Evolutionary conservation across 2,113 vertebrate genomes (phyloP), one percentile per base, ranked within the genome.

Genomic region (Cichladusa arquata): DNA sequence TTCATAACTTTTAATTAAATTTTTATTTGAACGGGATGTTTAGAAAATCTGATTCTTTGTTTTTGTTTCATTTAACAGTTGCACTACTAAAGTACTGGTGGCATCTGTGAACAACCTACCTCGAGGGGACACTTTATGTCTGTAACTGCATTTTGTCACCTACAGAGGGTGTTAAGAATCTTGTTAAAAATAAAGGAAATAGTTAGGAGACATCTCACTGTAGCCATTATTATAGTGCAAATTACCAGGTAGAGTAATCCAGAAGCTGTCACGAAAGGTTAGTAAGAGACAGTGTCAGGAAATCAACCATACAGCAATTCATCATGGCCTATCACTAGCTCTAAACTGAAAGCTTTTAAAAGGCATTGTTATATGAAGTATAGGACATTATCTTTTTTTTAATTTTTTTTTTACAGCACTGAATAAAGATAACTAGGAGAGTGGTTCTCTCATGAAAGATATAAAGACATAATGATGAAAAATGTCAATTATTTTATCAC

Each of bases 81-180:
- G 93, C 70, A 81, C 95, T 96, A 65, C 96, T 96, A 95, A 98
- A 98, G 96, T 97, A 95, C 96, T 96, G 86, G 96, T 98, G 98
- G 98, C 98, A 99, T 98, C 98, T 98, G 98, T 95, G 98, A 98
- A 97, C 97, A 94, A 72, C 97, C 96, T 88, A 97, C 97, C 98
- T 98, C 97, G 25, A 90, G 96, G 98, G 98, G 97, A 97, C 98
- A 97, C 97, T 99, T 98, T 97, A 83, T 96, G 98, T 98, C 98
- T 99, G 99, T 99, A 99, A 99, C 99, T 99, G 98, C 99, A 98
- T 98, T 99, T 98, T 98, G 98, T 99, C 98, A 99, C 99, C 99
- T 99, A 99, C 98, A 99, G 99, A 99, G 99, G 99, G 99, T 98
- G 99, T 99, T 99, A 98, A 99, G 98, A 98, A 98, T 98, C 98